Base-by-base conservation (phyloP, 2,113 vertebrate species). In the Phalacrocorax carbo region DNA sequence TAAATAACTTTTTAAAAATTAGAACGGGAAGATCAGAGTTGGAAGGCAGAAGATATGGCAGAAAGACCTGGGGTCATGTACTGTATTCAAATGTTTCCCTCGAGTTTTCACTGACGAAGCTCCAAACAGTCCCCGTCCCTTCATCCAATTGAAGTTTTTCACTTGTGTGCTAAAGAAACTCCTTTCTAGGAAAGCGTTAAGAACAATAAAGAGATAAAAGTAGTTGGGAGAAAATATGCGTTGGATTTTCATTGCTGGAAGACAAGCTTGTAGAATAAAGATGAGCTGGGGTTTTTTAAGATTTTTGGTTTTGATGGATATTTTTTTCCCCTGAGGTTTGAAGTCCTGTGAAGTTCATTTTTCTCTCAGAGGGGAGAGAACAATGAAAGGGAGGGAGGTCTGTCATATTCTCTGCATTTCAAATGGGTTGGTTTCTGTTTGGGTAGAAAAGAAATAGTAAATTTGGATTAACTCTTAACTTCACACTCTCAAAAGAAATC, bases 301-400 rank as follows among this genome's bases (percentile, higher is more conserved):
- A 12, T 20, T 86, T 87, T 54, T 78, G 0, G 3, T n/a, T 68
- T 84, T 30, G 14, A 48, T 48, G 46, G 46, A 20, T 20, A 20
- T 48, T 48, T 38, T 38, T 64, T 38, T 72, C 21, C n/a, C 30
- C 5, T 54, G 36, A 84, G 30, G 32, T 69, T 82, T 95, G 49
- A 89, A 93, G 73, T 84, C 32, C 46, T 94, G 4, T 87, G 89
- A 94, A 97, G 70, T 55, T 91, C 30, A 42, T 42, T 77, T 91
- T 91, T 93, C 68, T 69, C 77, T 94, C 3, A 0, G 52, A 71
- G 60, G 51, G 27, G 40, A 89, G 27, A 77, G 62, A 95, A 77
- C 75, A 87, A 32, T 49, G 69, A 89, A 90, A 86, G 32, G 49
- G 40, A 82, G 42, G 27, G 80, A 82, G 26, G 51, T 65, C 52